A percentile compares a stretch with the other conserved stretches of the same genome.
Conservation (phyloP, 1,140 invertebrate genomes). For the Magallana gigas region DNA sequence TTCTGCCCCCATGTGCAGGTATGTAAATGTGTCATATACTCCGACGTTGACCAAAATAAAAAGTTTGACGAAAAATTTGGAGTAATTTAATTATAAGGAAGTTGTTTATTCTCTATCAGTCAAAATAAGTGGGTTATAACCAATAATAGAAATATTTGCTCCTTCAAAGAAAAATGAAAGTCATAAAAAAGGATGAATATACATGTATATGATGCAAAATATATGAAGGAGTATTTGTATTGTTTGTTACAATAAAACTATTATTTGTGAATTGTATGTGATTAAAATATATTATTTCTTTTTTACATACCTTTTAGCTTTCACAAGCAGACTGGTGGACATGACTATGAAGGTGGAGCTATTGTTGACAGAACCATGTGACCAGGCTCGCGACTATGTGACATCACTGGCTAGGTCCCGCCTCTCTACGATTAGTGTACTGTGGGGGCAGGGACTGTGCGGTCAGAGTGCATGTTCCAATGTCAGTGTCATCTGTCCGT, state of each 20-base stretch:
- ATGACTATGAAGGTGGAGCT: constrained; percentile 12
- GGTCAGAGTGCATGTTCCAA: neutral
- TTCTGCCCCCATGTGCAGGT: constrained; percentile 60
- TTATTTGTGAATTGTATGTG: neutral
- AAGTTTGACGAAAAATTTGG: too few species aligned
- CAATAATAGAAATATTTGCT: too few species aligned
- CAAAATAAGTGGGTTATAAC: too few species aligned
- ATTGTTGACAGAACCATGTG: constrained; percentile 26
- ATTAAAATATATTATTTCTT: neutral
- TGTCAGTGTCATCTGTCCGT: constrained; percentile 29
- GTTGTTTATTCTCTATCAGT: too few species aligned
- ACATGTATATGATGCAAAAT: too few species aligned
- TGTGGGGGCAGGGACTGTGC: constrained; percentile 39
- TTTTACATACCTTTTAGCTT: constrained; percentile 38
- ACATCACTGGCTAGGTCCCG: neutral
- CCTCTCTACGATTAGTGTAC: constrained; percentile 12
- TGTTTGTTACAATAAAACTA: too few species aligned
- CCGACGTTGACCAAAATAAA: too few species aligned
- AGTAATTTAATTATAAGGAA: too few species aligned
- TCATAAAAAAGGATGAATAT: too few species aligned
- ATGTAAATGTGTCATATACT: neutral
- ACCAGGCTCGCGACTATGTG: neutral
- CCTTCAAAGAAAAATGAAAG: too few species aligned
- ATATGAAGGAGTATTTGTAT: too few species aligned
- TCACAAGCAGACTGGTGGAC: constrained; percentile 21